Evolutionary conservation across 2,888 invertebrate species (phyloP), one percentile per base, ranked within the genome.

Genomic region (Argyra leucocephala): DNA sequence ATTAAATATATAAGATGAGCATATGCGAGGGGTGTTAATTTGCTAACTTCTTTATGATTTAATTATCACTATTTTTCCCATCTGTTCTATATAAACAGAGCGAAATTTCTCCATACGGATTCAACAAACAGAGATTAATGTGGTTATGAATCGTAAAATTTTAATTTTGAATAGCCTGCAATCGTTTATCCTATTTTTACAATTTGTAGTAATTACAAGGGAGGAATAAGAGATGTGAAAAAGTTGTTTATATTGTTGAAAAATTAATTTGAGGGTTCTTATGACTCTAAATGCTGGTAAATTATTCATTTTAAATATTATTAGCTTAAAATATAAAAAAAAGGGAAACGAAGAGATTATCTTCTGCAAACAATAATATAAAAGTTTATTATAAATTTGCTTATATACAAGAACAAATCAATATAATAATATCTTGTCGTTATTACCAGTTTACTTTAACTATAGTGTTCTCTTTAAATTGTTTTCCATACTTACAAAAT

Each of bases 31-130:
- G 48, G 48, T 48, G 48, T 48, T 48, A 48, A 48, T 48, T 48
- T 48, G 48, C 48, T 48, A 48, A 48, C 48, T 48, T 48, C 48
- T 48, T 48, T 48, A 48, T 48, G 48, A 48, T 48, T 48, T 48
- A 48, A 48, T 48, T 48, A 48, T 48, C 48, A 48, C 48, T 48
- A 48, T 48, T 48, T 48, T 48, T 48, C 48, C 48, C 48, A 48
- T 48, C 48, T 48, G 48, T 48, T 48, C 48, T 48, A 48, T 48
- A 48, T 48, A 48, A 48, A 48, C 48, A 48, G 18, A 15, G 18
- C 12, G 5, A 48, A 18, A 18, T 48, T 48, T 48, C 48, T 48
- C 48, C 48, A 48, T 48, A 48, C 48, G 48, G 48, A 48, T 48
- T 48, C 48, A 48, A 48, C 48, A 48, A 48, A 48, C 48, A 48